phyloP scores from a whole-genome alignment of 2,113 vertebrate species.

The Accipiter virgatus region DNA sequence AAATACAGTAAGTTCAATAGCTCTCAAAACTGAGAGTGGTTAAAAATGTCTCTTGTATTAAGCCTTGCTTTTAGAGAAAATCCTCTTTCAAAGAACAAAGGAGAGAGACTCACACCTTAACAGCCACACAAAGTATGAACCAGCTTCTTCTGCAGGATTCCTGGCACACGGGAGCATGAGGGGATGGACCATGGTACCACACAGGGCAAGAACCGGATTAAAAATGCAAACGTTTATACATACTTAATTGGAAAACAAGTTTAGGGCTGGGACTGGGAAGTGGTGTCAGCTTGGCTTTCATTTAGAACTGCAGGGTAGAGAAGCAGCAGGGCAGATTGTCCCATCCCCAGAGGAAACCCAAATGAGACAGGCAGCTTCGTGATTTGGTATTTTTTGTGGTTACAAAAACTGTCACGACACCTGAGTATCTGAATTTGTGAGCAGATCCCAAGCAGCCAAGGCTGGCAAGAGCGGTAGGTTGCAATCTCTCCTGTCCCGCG shows the following conservation, averaged over 20 bases:
- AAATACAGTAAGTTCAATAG: not conserved
- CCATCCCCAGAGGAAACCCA: not conserved
- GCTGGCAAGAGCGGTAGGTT: not conserved
- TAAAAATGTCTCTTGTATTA: not conserved
- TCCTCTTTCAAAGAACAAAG: not conserved
- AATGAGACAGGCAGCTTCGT: accelerated
- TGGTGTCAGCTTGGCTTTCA: not conserved
- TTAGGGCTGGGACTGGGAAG: not conserved
- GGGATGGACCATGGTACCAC: accelerated
- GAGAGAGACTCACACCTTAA: not conserved
- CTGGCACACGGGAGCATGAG: not conserved
- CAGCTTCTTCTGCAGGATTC: not conserved
- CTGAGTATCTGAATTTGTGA: not conserved
- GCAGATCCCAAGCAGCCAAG: not conserved
- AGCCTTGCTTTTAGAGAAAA: not conserved
- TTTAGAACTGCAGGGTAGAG: not conserved
- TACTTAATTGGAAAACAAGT: not conserved
- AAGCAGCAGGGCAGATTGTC: not conserved
- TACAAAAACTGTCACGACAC: not conserved
- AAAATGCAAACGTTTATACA: not conserved
- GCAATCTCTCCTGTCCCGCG: accelerated
- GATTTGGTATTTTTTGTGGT: not conserved
- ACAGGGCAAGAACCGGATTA: not conserved
- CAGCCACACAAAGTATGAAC: not conserved
- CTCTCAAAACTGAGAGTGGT: not conserved